phyloP scores from a whole-genome alignment of 2,797 vertebrate species.

The Synanceia verrucosa region DNA sequence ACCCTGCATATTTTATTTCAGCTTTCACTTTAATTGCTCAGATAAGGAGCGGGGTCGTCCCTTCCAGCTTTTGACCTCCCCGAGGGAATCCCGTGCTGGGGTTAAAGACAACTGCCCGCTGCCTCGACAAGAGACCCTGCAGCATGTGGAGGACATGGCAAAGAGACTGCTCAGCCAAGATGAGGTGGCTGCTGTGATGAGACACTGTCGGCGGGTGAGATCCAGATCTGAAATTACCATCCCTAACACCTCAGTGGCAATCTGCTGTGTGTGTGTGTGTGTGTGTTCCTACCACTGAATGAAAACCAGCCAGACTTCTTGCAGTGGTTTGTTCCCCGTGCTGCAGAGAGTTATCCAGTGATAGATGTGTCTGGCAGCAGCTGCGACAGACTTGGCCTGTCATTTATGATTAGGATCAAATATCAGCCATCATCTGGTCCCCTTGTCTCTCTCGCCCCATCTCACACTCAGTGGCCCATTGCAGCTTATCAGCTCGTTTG shows the following conservation, averaged over 20 bases:
- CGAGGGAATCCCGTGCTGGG: slow-evolving; percentile 76
- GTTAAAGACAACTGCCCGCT: slow-evolving; percentile 69
- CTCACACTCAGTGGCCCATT: slow-evolving; percentile 11
- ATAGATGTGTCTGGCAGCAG: slow-evolving; percentile 33
- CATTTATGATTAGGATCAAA: slow-evolving; percentile 63
- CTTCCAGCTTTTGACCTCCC: slow-evolving; percentile 77
- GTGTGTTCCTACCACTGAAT: slow-evolving; percentile 17
- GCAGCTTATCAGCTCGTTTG: slow-evolving; percentile 21
- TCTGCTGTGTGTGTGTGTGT: not conserved
- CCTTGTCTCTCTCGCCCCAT: slow-evolving; percentile 18
- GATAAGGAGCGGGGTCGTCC: slow-evolving; percentile 75
- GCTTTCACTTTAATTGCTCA: slow-evolving; percentile 27
- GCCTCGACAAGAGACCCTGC: slow-evolving; percentile 80
- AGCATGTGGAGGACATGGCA: slow-evolving; percentile 89
- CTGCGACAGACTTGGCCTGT: slow-evolving; percentile 56
- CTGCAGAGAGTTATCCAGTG: slow-evolving; percentile 29
- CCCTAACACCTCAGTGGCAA: not conserved
- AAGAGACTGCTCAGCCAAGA: slow-evolving; percentile 89
- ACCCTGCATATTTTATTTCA: not conserved
- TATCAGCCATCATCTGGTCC: slow-evolving; percentile 46
- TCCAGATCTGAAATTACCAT: slow-evolving; percentile 10
- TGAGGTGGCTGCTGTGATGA: slow-evolving; percentile 90
- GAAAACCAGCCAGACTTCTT: slow-evolving; percentile 9
- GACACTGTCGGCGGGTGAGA: slow-evolving; percentile 92
- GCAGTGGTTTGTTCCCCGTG: slow-evolving; percentile 20